phyloP scores from a whole-genome alignment of 2,797 vertebrate species.

The Orestias chungarensis region DNA sequence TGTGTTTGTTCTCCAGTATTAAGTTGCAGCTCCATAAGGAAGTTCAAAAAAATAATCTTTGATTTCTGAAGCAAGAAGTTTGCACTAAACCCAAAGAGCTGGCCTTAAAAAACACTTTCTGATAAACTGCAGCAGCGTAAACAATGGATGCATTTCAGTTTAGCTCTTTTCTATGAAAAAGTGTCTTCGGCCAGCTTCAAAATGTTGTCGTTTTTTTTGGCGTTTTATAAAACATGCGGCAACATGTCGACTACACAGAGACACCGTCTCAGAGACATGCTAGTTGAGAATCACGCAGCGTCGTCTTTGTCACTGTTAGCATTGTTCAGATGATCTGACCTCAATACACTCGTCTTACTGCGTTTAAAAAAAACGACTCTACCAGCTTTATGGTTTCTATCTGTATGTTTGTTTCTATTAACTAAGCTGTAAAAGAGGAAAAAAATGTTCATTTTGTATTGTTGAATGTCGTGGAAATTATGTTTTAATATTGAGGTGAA shows the following conservation, averaged over 20 bases:
- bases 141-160: background rate
- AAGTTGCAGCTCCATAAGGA: background rate
- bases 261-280: background rate
- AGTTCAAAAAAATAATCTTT: background rate
- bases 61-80: conserved; percentile 6
- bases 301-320: background rate
- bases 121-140: background rate
- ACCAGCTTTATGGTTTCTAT: background rate
- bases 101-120: conserved; percentile 2
- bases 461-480: conserved; percentile 1
- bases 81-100: conserved; percentile 10
- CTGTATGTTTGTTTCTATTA: background rate
- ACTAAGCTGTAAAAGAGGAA: background rate
- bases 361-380: too few species aligned
- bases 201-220: background rate
- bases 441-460: background rate
- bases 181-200: background rate
- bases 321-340: conserved; percentile 2
- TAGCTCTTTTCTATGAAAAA: background rate
- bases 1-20: background rate
- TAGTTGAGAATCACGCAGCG: background rate
- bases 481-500: background rate
- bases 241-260: background rate
- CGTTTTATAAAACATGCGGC: background rate
- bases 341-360: background rate